phyloP scores from a whole-genome alignment of 1,140 invertebrate species.

The Mycetomoellerius zeteki region DNA sequence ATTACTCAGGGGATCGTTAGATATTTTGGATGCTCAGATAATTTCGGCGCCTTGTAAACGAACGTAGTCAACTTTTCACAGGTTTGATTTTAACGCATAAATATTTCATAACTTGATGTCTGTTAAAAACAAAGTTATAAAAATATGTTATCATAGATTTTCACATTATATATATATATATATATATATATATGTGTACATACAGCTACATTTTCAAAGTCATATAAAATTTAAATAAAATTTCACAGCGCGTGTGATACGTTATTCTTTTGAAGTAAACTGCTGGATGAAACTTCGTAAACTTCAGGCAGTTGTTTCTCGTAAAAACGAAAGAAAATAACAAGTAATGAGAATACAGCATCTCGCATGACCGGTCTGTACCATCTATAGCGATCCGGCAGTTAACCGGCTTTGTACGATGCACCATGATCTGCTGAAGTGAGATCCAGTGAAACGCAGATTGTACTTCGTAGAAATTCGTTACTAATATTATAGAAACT shows the following conservation, averaged over 20 bases:
- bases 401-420: constrained; percentile 58
- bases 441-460: constrained; percentile 30
- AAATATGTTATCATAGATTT: neutral
- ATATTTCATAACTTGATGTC: constrained; percentile 11
- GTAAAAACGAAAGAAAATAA: constrained; percentile 76
- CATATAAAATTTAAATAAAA: constrained; percentile 24
- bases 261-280: constrained; percentile 57
- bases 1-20: constrained; percentile 43
- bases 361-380: constrained; percentile 76
- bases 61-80: neutral
- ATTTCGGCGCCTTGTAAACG: neutral
- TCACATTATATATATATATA: no score
- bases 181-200: no score
- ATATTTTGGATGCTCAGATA: constrained; percentile 44
- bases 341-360: constrained; percentile 80
- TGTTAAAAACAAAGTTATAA: neutral
- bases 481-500: neutral
- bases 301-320: constrained; percentile 60
- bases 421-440: constrained; percentile 47
- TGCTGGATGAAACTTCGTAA: constrained; percentile 23
- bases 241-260: constrained; percentile 60
- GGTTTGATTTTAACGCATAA: neutral
- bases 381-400: constrained; percentile 51
- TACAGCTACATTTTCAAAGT: neutral
- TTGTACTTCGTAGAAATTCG: constrained; percentile 9